Conservation (phyloP, 92 coral and sea anemone species). For the Diadumene lineata region DNA sequence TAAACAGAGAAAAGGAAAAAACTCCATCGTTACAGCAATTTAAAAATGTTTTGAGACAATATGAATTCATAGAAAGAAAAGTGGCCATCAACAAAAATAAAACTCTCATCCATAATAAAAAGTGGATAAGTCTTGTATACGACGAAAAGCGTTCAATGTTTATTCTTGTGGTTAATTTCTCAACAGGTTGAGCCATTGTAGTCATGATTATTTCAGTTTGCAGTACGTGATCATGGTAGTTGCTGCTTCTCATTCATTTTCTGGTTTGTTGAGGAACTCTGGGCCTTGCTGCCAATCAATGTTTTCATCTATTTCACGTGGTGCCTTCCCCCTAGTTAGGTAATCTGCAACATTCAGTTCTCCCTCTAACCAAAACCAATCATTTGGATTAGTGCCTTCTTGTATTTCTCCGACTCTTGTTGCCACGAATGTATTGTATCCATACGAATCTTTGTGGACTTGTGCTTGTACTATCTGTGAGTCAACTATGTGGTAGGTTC, state of each 20-base stretch:
- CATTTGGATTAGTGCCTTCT: too few species aligned
- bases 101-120: too few species aligned
- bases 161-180: neutral
- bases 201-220: conserved; percentile 32
- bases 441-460: conserved; percentile 52
- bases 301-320: conserved; percentile 35
- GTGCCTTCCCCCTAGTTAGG: conserved; percentile 52
- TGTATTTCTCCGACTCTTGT: conserved; percentile 65
- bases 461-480: conserved; percentile 50
- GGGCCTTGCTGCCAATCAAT: conserved; percentile 60
- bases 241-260: conserved; percentile 36
- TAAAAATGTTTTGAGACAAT: too few species aligned
- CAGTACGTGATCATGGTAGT: neutral
- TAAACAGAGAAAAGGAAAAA: too few species aligned
- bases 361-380: conserved; percentile 62
- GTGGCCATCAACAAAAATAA: too few species aligned
- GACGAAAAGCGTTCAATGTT: too few species aligned
- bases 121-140: conserved; percentile 18
- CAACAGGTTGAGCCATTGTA: neutral
- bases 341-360: conserved; percentile 53
- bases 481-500: conserved; percentile 44
- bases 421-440: conserved; percentile 68
- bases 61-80: too few species aligned
- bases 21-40: too few species aligned
- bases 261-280: conserved; percentile 43